These are phyloP conservation scores for Lamellibrachia luymesi DNA, from an alignment of 1,140 invertebrate genomes.

Conservation along the genomic window DNA sequence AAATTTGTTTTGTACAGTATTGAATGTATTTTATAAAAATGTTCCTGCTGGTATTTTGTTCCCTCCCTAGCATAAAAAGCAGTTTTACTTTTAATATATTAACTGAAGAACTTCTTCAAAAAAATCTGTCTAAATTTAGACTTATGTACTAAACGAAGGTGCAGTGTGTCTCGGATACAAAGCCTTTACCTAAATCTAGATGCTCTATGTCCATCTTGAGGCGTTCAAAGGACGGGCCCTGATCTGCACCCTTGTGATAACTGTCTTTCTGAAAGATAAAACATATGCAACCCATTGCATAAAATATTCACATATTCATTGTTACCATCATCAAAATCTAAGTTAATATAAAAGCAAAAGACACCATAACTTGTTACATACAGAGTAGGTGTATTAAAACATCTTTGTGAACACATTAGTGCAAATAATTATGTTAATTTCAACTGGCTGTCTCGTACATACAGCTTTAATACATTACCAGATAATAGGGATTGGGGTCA, in stretches of 20 bases:
- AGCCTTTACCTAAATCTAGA: constrained; percentile 61
- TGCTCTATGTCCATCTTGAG: constrained; percentile 57
- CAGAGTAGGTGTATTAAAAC: background rate
- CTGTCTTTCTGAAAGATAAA: constrained; percentile 35
- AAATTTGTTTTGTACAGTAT: background rate
- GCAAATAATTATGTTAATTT: background rate
- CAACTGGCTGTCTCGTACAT: background rate
- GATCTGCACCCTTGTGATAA: constrained; percentile 39
- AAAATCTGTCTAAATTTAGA: too few species aligned
- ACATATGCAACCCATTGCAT: background rate
- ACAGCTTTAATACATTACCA: background rate
- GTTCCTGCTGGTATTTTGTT: background rate
- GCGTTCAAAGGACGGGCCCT: constrained; percentile 44
- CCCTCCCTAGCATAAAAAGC: background rate
- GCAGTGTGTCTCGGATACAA: background rate
- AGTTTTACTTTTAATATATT: too few species aligned
- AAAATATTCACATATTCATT: background rate
- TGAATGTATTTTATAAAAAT: too few species aligned
- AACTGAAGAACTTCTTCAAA: too few species aligned
- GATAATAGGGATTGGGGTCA: background rate
- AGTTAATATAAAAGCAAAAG: background rate
- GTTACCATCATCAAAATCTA: background rate
- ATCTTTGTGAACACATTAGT: background rate
- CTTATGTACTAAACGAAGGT: too few species aligned
- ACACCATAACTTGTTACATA: background rate